Evolutionary conservation across 2,888 invertebrate genomes (phyloP).

Genomic region (Neoascia interrupta): DNA sequence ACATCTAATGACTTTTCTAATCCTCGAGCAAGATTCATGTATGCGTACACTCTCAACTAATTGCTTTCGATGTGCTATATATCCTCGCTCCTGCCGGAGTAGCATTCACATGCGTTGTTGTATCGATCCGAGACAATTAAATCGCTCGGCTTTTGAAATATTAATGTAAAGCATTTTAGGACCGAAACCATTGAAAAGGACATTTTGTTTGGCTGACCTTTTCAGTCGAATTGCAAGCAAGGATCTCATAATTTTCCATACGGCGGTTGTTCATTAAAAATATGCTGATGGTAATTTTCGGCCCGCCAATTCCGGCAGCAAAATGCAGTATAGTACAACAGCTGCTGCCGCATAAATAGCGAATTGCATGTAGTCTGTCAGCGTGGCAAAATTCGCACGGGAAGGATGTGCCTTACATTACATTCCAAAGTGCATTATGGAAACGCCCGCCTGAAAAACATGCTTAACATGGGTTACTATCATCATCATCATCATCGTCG

Average conservation of each 20-base stretch:
- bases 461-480: slow-evolving; percentile 42
- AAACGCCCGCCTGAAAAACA: slow-evolving; percentile 27
- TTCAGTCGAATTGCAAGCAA: too few species aligned
- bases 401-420: slow-evolving; percentile 50
- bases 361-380: slow-evolving; percentile 35
- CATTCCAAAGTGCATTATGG: slow-evolving; percentile 24
- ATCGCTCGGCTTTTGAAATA: too few species aligned
- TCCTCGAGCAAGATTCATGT: slow-evolving; percentile 38
- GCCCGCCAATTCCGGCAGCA: neutral
- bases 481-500: too few species aligned
- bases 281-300: neutral
- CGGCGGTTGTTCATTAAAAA: neutral
- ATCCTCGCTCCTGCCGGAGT: too few species aligned
- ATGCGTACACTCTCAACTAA: slow-evolving; percentile 26
- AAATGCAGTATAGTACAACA: slow-evolving; percentile 12
- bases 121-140: too few species aligned
- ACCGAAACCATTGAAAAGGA: too few species aligned
- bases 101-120: too few species aligned
- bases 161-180: too few species aligned
- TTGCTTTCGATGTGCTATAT: too few species aligned
- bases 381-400: slow-evolving; percentile 10
- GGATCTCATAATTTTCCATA: slow-evolving; percentile 19
- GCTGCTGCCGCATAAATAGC: slow-evolving; percentile 47
- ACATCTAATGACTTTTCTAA: slow-evolving; percentile 61
- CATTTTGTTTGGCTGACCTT: too few species aligned